A percentile compares a stretch with the other conserved stretches of the same genome.
Conservation (phyloP, 2,888 invertebrate species). For the Folsomia candida region DNA sequence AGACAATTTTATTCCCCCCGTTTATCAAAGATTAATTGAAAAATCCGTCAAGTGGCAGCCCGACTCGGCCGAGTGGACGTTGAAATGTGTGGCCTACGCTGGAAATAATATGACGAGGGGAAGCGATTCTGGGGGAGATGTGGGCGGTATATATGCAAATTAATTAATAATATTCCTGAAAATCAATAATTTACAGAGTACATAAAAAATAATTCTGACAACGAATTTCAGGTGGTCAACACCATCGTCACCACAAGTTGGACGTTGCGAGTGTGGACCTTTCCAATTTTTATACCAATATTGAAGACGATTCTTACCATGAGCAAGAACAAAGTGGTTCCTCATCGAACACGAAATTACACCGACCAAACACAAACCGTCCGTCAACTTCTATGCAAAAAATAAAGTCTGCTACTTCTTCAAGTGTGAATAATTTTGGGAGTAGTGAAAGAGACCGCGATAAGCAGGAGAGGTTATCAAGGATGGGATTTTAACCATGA, state of each 20-base stretch:
- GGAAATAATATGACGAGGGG: constrained; percentile 85
- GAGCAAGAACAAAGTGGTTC: constrained; percentile 30
- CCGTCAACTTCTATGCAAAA: neutral
- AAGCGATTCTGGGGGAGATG: constrained; percentile 62
- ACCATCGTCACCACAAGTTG: neutral
- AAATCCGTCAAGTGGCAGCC: constrained; percentile 95
- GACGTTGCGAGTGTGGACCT: neutral
- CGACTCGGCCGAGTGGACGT: constrained; percentile 97
- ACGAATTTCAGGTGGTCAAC: neutral
- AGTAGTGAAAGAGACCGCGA: neutral
- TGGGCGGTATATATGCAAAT: neutral
- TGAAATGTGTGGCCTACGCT: constrained; percentile 96
- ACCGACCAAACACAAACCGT: neutral
- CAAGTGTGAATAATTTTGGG: neutral
- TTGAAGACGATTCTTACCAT: constrained; percentile 1
- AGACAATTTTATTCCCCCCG: constrained; percentile 87
- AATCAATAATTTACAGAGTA: neutral
- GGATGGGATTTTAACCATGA: neutral
- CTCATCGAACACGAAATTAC: too few relatives aligned
- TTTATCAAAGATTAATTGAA: constrained; percentile 88
- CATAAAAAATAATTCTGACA: neutral
- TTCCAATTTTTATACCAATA: neutral
- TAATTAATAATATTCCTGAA: neutral
- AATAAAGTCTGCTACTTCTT: neutral
- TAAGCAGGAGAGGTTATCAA: neutral